Base-by-base conservation (phyloP, 2,797 vertebrate species). In the Eulemur coronatus region DNA sequence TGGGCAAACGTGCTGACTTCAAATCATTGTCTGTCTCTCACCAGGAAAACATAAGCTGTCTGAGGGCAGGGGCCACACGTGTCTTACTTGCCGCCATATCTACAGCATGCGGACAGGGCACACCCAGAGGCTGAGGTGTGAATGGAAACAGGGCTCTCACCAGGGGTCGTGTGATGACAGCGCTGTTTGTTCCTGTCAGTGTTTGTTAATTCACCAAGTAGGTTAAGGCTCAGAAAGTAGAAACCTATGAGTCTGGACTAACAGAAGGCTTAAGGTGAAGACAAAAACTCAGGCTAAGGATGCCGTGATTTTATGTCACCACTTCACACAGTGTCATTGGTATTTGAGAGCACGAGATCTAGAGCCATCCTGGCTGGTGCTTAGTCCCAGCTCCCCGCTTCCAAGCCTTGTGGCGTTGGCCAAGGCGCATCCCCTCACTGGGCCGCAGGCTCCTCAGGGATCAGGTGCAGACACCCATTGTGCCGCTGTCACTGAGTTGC, bases 251-350 rank as follows among this genome's bases (percentile, higher is more conserved):
- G 50, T 14, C 52, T 12, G 13, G 65, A 75, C 43, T 84, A 80
- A 67, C 14, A 43, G 30, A 84, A 46, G 17, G 26, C 81, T 35
- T 26, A 46, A 4, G 5, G 10, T 24, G 35, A 65, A 20, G 57
- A 89, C 26, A 13, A 78, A 30, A 84, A 10, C 4, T 7, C 10
- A 1, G n/a, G 75, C 63, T 24, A 52, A 81, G 6, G 26, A 26
- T 3, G 18, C 30, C 7, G 10, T 10, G 14, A 61, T 0, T 12
- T 41, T 35, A 15, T 4, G 5, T 9, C 80, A n/a, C 7, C n/a
- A n/a, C 33, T 12, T 43, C 6, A 63, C 26, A 55, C 5, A 3
- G 33, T 4, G 22, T 0, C 2, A 20, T 12, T 0, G 65, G 33
- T 12, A 13, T 46, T 7, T 26, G 43, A 24, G 55, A 69, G 9